These are phyloP conservation scores for Archocentrus centrarchus DNA, from an alignment of 2,113 vertebrate genomes.

Conservation along the genomic window DNA sequence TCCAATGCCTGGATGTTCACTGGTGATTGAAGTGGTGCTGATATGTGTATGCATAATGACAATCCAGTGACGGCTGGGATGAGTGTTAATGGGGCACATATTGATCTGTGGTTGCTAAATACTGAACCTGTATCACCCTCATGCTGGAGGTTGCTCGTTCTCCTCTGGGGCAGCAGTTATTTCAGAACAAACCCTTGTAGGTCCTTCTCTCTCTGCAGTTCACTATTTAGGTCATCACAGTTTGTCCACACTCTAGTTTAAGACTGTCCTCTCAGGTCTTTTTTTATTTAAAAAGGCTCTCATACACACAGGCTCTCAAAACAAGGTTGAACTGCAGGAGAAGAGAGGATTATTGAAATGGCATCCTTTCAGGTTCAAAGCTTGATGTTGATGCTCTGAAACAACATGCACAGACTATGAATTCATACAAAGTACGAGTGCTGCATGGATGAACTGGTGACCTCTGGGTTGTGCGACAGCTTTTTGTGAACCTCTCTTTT, in stretches of 20 bases:
- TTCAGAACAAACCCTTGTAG: slow-evolving; percentile 28
- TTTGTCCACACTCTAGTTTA: slow-evolving; percentile 52
- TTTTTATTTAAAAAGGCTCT: slow-evolving; percentile 27
- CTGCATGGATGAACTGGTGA: neutral
- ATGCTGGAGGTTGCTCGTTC: neutral
- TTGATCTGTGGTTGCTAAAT: slow-evolving; percentile 35
- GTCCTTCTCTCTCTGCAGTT: slow-evolving; percentile 2
- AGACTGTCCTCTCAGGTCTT: neutral
- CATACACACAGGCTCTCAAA: neutral
- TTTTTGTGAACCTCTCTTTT: neutral
- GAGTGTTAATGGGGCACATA: slow-evolving; percentile 3
- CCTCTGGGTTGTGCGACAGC: neutral
- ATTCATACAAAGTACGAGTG: neutral
- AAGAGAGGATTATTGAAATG: neutral
- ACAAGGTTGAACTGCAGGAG: neutral
- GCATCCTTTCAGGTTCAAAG: neutral
- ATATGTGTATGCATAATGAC: neutral
- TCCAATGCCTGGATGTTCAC: neutral
- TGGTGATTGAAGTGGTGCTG: neutral
- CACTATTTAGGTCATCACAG: slow-evolving; percentile 61
- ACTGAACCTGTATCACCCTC: neutral
- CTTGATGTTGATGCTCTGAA: neutral
- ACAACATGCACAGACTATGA: neutral
- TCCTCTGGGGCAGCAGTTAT: slow-evolving; percentile 30
- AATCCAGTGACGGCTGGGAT: neutral